A percentile compares a stretch with the other conserved stretches of the same genome.
phyloP scores from a whole-genome alignment of 2,888 invertebrate species.

The Ophioninae sp. region DNA sequence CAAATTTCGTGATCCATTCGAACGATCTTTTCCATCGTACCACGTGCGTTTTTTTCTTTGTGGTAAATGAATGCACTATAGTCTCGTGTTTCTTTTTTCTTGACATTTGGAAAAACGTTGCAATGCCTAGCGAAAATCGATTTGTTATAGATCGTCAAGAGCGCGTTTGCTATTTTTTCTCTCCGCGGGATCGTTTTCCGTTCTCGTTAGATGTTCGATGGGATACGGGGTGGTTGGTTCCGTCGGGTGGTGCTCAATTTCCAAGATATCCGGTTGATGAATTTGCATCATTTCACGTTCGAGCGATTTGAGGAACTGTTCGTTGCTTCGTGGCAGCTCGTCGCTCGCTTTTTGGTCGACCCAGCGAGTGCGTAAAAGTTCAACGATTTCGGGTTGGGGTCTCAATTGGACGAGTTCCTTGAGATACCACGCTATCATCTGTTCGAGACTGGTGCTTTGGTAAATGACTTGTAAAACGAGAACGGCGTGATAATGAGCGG shows the following conservation, averaged over 20 bases:
- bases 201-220: slow-evolving; percentile 56
- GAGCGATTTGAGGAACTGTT: neutral
- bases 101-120: slow-evolving; percentile 8
- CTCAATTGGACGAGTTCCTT: slow-evolving; percentile 72
- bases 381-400: neutral
- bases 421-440: slow-evolving; percentile 73
- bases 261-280: slow-evolving; percentile 47
- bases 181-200: slow-evolving; percentile 55
- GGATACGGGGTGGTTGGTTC: slow-evolving; percentile 44
- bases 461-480: neutral
- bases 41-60: slow-evolving; percentile 22
- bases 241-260: slow-evolving; percentile 55
- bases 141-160: slow-evolving; percentile 73
- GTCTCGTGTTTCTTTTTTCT: slow-evolving; percentile 7
- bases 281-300: slow-evolving; percentile 37
- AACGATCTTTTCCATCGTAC: slow-evolving; percentile 31
- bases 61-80: slow-evolving; percentile 26
- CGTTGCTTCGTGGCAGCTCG: slow-evolving; percentile 59
- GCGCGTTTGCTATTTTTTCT: slow-evolving; percentile 68
- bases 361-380: neutral
- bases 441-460: neutral
- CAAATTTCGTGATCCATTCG: slow-evolving; percentile 18
- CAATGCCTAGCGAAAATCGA: slow-evolving; percentile 39
- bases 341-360: slow-evolving; percentile 58
- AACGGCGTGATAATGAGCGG: slow-evolving; percentile 2